Evolutionary conservation across 2,113 vertebrate genomes (phyloP).

Genomic region (Procapra przewalskii): DNA sequence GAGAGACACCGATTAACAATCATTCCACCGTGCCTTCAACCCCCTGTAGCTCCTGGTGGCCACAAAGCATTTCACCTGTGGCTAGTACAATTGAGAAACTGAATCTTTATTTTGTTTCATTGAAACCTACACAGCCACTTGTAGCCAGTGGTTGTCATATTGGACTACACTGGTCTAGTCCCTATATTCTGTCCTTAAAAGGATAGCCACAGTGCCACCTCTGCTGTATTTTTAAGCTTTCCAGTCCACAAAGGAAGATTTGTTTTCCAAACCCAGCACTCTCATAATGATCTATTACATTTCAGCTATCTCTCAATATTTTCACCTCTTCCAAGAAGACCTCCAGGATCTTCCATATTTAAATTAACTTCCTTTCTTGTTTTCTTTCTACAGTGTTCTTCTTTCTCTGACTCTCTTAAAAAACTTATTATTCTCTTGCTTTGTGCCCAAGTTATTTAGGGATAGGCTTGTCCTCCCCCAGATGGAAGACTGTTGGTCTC

Average conservation of each 20-base stretch:
- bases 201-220: background rate
- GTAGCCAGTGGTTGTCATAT: background rate
- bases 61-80: background rate
- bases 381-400: background rate
- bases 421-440: background rate
- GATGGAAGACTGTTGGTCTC: constrained; percentile 17
- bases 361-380: background rate
- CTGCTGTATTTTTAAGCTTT: background rate
- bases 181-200: background rate
- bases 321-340: constrained; percentile 12
- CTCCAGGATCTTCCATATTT: background rate
- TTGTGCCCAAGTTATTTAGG: constrained; percentile 4
- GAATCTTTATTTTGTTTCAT: background rate
- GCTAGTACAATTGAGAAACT: background rate
- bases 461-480: background rate
- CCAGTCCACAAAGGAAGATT: background rate
- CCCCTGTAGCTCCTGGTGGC: background rate
- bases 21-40: background rate
- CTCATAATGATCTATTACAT: background rate
- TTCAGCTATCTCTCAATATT: background rate
- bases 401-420: background rate
- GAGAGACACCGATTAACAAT: background rate
- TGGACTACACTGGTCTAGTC: background rate
- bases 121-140: background rate
- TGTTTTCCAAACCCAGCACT: background rate